Percentiles rank a stretch among this genome's conserved stretches.
These are phyloP conservation scores for Acrobeloides nanus DNA, from an alignment of 2,888 invertebrate species.

Conservation along the genomic window DNA sequence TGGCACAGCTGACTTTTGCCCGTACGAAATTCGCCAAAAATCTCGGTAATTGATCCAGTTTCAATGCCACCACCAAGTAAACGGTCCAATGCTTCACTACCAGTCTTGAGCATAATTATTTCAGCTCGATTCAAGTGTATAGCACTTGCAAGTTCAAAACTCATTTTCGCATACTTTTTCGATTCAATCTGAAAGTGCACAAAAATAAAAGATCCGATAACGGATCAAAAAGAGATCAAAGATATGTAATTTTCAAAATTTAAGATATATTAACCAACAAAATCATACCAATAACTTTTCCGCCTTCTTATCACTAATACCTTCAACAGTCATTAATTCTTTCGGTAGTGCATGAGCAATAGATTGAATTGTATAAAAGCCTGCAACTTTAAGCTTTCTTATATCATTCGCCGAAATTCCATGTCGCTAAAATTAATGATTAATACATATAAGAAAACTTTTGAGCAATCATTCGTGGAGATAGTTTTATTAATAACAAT, in stretches of 20 bases:
- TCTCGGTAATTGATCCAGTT: constrained; percentile 93
- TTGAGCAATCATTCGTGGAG: too few species aligned
- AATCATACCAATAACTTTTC: constrained; percentile 60
- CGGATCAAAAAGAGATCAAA: background rate
- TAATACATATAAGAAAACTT: too few species aligned
- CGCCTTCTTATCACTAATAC: constrained; percentile 93
- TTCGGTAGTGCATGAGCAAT: constrained; percentile 92
- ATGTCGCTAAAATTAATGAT: constrained; percentile 25
- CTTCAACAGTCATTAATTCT: constrained; percentile 67
- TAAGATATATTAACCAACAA: background rate
- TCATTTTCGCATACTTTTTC: constrained; percentile 86
- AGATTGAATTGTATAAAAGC: constrained; percentile 87
- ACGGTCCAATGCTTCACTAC: constrained; percentile 56
- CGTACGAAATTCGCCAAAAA: constrained; percentile 94
- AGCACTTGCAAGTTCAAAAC: constrained; percentile 93
- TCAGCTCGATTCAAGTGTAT: constrained; percentile 90
- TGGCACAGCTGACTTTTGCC: constrained; percentile 96
- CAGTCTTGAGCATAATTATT: constrained; percentile 86
- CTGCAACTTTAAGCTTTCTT: constrained; percentile 84
- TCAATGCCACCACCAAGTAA: constrained; percentile 72
- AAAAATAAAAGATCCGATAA: background rate
- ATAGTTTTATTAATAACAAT: too few species aligned
- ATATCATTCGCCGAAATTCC: constrained; percentile 63
- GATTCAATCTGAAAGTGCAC: constrained; percentile 66
- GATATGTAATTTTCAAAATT: constrained; percentile 4